A percentile compares a stretch with the other conserved stretches of the same genome.
These are phyloP conservation scores for Tineola bisselliella DNA, from an alignment of 2,888 invertebrate species.

Conservation along the genomic window DNA sequence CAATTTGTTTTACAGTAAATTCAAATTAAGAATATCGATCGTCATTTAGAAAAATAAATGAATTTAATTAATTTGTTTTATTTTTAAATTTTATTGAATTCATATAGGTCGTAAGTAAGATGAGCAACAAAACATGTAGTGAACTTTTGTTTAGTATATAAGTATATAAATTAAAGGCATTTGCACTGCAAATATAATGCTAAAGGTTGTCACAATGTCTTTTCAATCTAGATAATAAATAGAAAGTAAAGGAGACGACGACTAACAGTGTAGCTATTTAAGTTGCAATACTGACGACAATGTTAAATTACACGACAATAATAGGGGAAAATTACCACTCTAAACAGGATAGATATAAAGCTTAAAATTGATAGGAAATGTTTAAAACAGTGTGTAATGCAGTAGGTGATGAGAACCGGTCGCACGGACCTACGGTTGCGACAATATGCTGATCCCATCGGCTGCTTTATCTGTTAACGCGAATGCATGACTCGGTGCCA, in stretches of 20 bases:
- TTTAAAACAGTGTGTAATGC: neutral
- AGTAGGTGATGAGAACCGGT: conserved; percentile 8
- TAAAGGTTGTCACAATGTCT: conserved; percentile 16
- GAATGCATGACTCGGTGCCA: conserved; percentile 8
- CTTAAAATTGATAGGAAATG: neutral
- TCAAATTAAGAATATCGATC: too few relatives aligned
- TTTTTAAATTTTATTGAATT: too few relatives aligned
- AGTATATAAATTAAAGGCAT: neutral
- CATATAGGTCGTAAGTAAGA: too few relatives aligned
- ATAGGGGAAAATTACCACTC: too few relatives aligned
- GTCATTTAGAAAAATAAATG: too few relatives aligned
- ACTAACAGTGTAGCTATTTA: conserved; percentile 9
- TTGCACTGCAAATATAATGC: neutral
- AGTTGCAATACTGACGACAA: neutral
- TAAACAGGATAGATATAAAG: neutral
- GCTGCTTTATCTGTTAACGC: conserved; percentile 6
- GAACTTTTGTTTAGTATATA: too few relatives aligned
- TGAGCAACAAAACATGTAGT: too few relatives aligned
- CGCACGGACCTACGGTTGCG: conserved; percentile 11
- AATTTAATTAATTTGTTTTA: too few relatives aligned
- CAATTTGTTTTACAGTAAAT: neutral
- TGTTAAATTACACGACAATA: neutral
- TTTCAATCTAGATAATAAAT: conserved; percentile 20
- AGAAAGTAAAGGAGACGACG: conserved; percentile 16
- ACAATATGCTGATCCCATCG: conserved; percentile 13